phyloP scores from a whole-genome alignment of 2,888 invertebrate genomes.

The Cheilosia impressa region DNA sequence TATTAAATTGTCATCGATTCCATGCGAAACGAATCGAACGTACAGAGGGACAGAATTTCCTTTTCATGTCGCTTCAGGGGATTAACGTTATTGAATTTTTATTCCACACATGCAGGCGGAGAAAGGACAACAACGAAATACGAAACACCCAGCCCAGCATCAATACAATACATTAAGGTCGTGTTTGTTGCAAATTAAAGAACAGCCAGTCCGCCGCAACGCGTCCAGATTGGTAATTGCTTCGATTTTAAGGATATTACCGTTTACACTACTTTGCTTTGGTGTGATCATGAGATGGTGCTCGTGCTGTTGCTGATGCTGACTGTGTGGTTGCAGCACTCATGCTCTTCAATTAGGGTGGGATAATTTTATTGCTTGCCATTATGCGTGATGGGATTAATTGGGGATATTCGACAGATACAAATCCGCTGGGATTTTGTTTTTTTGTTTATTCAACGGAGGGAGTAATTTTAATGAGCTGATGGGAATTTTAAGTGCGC shows the following conservation, averaged over 20 bases:
- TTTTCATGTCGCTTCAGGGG: slow-evolving; percentile 71
- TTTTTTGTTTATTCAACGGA: not conserved
- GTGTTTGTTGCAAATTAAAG: slow-evolving; percentile 51
- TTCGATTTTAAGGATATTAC: slow-evolving; percentile 63
- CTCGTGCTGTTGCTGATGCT: not conserved
- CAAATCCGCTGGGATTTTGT: not conserved
- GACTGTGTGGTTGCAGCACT: slow-evolving; percentile 4
- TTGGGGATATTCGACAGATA: slow-evolving; percentile 1
- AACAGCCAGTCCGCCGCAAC: slow-evolving; percentile 31
- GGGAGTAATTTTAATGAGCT: too few species aligned
- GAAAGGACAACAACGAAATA: not conserved
- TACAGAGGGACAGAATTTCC: slow-evolving; percentile 49
- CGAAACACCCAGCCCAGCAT: not conserved
- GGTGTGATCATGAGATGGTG: slow-evolving; percentile 3
- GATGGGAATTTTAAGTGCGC: too few species aligned
- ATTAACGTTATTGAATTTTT: slow-evolving; percentile 72
- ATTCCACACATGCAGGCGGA: slow-evolving; percentile 23
- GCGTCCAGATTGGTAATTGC: slow-evolving; percentile 49
- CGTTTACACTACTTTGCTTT: slow-evolving; percentile 38
- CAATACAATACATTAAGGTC: slow-evolving; percentile 36
- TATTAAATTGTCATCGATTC: slow-evolving; percentile 73
- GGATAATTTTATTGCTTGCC: slow-evolving; percentile 5
- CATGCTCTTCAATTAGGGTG: slow-evolving; percentile 36
- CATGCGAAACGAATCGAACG: slow-evolving; percentile 56
- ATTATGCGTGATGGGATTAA: not conserved